These are phyloP conservation scores for Agrypnus murinus DNA, from an alignment of 2,888 invertebrate genomes.

Conservation along the genomic window DNA sequence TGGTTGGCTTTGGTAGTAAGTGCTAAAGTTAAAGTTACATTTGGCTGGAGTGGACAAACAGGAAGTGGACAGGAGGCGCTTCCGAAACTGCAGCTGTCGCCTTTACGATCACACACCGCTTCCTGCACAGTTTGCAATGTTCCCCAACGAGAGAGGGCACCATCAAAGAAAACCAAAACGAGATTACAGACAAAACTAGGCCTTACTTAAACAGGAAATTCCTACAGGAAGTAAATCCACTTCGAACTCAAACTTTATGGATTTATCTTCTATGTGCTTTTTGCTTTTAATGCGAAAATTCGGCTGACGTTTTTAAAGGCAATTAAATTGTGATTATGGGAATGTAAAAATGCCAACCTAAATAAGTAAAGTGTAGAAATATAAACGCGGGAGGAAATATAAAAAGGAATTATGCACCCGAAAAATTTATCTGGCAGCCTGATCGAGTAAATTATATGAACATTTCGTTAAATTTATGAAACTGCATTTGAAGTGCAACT, in stretches of 20 bases:
- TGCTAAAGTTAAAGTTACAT: conserved; percentile 47
- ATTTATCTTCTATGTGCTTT: no score
- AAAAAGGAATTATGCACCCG: conserved; percentile 9
- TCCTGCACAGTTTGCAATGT: conserved; percentile 39
- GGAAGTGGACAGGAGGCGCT: conserved; percentile 52
- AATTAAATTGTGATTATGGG: not conserved
- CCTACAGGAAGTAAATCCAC: conserved; percentile 35
- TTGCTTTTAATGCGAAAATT: not conserved
- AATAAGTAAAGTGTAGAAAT: not conserved
- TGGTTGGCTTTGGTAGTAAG: conserved; percentile 42
- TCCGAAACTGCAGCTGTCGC: conserved; percentile 54
- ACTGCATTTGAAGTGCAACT: conserved; percentile 33
- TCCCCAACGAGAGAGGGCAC: conserved; percentile 19
- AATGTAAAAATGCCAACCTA: not conserved
- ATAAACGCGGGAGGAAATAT: not conserved
- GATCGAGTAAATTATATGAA: conserved; percentile 12
- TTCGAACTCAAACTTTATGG: conserved; percentile 20
- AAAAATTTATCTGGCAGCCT: conserved; percentile 9
- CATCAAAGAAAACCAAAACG: conserved; percentile 38
- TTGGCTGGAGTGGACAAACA: conserved; percentile 49
- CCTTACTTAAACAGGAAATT: conserved; percentile 38
- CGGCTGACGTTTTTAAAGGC: not conserved
- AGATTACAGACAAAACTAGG: conserved; percentile 41
- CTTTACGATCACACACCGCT: conserved; percentile 44
- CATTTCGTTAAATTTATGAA: conserved; percentile 32